Percentiles rank a stretch among this genome's conserved stretches.
Conservation (phyloP, 2,888 invertebrate genomes). For the Chrysomela aeneicollis region DNA sequence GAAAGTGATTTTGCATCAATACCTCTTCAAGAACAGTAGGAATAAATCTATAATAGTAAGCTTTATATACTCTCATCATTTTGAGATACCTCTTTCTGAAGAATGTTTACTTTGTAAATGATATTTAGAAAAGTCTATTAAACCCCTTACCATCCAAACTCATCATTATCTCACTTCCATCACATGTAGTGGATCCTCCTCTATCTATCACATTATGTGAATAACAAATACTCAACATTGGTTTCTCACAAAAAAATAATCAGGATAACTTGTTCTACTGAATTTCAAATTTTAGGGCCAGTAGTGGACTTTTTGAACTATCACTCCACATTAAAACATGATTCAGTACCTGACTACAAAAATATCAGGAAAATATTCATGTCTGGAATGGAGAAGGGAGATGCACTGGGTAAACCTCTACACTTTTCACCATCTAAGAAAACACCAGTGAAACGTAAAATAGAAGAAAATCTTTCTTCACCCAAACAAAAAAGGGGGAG, state of each 20-base stretch:
- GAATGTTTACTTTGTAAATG: too few species aligned
- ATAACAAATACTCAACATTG: background rate
- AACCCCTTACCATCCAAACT: too few species aligned
- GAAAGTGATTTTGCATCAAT: too few species aligned
- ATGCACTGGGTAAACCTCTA: constrained; percentile 67
- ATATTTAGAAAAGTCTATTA: too few species aligned
- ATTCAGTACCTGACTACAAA: constrained; percentile 77
- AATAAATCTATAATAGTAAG: background rate
- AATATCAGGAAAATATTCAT: constrained; percentile 73
- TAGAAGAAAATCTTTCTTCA: constrained; percentile 9
- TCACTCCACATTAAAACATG: constrained; percentile 72
- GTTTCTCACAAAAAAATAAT: background rate
- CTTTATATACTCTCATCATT: background rate
- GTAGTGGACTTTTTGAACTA: constrained; percentile 73
- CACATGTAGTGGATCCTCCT: too few species aligned
- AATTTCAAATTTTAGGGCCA: constrained; percentile 64
- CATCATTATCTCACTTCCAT: too few species aligned
- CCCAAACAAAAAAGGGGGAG: constrained; percentile 30
- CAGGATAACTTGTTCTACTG: constrained; percentile 7
- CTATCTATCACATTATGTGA: too few species aligned
- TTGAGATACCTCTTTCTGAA: background rate
- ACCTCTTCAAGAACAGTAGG: too few species aligned
- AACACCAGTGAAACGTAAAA: constrained; percentile 29
- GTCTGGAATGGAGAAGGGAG: constrained; percentile 69
- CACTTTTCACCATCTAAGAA: constrained; percentile 62